Conservation (phyloP, 2,797 vertebrate species). For the Diplodus sargus region DNA sequence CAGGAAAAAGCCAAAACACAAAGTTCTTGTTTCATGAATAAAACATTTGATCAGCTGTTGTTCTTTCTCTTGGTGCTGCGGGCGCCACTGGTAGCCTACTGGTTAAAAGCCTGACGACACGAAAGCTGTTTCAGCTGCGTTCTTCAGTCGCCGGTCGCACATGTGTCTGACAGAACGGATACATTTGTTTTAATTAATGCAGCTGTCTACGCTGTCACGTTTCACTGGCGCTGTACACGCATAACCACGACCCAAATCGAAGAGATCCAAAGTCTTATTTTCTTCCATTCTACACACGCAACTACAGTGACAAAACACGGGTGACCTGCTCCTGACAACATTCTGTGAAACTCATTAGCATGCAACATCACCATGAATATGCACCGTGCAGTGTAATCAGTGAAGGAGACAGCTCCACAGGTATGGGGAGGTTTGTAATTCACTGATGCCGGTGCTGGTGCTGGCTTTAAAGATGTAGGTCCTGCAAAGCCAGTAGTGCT, state of each 20-base stretch:
- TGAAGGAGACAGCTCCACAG: not conserved
- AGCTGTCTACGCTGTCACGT: constrained; percentile 20
- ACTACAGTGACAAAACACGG: not conserved
- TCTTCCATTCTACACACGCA: not conserved
- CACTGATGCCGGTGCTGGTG: not conserved
- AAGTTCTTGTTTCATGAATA: not conserved
- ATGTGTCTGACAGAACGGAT: constrained; percentile 4
- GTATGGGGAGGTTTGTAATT: not conserved
- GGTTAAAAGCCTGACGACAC: constrained; percentile 9
- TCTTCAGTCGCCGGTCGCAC: not conserved
- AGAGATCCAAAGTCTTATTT: not conserved
- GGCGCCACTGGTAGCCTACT: not conserved
- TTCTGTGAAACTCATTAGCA: not conserved
- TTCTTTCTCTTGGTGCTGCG: too few species aligned
- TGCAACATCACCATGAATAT: constrained; percentile 10
- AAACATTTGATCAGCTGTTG: too few species aligned
- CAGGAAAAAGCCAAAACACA: not conserved
- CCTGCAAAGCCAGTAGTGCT: constrained; percentile 6
- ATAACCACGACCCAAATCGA: not conserved
- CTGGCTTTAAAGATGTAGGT: not conserved
- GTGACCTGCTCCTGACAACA: constrained; percentile 15
- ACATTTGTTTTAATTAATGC: constrained; percentile 36
- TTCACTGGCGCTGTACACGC: not conserved
- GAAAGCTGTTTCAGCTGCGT: not conserved
- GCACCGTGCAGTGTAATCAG: not conserved